phyloP scores from a whole-genome alignment of 2,797 vertebrate genomes.

The Cetoscarus ocellatus region DNA sequence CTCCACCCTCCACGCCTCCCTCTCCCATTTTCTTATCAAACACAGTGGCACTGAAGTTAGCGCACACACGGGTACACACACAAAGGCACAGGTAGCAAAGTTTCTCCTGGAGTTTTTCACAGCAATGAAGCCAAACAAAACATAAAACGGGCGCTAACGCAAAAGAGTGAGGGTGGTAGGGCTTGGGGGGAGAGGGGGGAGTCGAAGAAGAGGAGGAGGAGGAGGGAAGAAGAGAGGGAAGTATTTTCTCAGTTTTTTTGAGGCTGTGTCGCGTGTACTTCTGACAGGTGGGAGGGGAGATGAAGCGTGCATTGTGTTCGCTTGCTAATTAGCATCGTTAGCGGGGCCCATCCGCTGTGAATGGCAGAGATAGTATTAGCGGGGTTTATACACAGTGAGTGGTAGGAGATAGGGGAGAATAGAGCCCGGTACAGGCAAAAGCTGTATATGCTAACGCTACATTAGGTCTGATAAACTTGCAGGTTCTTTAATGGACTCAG shows the following conservation, averaged over 20 bases:
- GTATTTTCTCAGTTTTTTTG: constrained; percentile 68
- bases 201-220: not conserved
- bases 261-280: constrained; percentile 68
- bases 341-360: constrained; percentile 75
- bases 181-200: constrained; percentile 42
- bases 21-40: constrained; percentile 53
- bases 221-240: constrained; percentile 67
- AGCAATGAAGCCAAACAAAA: constrained; percentile 76
- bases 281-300: constrained; percentile 83
- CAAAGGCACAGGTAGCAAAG: constrained; percentile 69
- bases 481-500: constrained; percentile 72
- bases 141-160: constrained; percentile 72
- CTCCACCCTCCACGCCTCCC: constrained; percentile 13
- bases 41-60: constrained; percentile 34
- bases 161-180: constrained; percentile 54
- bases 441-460: constrained; percentile 70
- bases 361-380: constrained; percentile 75
- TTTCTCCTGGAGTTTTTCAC: constrained; percentile 79
- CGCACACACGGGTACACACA: constrained; percentile 3
- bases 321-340: constrained; percentile 85
- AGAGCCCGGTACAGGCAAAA: constrained; percentile 46
- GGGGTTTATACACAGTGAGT: constrained; percentile 71
- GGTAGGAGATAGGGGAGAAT: constrained; percentile 67
- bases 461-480: constrained; percentile 74
- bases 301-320: constrained; percentile 80